These are phyloP conservation scores for Ectemnius cavifrons DNA, from an alignment of 2,888 invertebrate genomes.

Conservation along the genomic window DNA sequence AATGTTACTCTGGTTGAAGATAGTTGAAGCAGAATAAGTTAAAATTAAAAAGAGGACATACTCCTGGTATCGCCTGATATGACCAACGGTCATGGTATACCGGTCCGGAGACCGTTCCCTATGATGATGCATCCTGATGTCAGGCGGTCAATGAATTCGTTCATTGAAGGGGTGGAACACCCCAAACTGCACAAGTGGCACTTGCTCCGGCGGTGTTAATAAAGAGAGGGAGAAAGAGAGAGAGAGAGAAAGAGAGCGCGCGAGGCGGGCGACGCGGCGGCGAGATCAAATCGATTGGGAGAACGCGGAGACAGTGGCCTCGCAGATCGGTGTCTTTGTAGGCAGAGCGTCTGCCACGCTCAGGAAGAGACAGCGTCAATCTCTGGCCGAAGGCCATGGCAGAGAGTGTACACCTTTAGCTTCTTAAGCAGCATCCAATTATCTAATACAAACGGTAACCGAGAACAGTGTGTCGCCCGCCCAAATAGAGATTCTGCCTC, in stretches of 20 bases:
- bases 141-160: too few relatives aligned
- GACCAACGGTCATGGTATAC: constrained; percentile 55
- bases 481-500: not conserved
- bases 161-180: too few relatives aligned
- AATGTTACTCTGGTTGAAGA: too few relatives aligned
- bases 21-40: too few relatives aligned
- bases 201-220: too few relatives aligned
- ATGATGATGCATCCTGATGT: too few relatives aligned
- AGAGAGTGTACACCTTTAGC: constrained; percentile 43
- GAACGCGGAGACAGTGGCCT: constrained; percentile 63
- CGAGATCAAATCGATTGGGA: constrained; percentile 64
- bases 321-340: constrained; percentile 10
- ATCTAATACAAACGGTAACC: constrained; percentile 12
- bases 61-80: constrained; percentile 60
- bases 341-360: constrained; percentile 32
- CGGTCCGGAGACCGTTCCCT: constrained; percentile 58
- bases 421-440: constrained; percentile 27
- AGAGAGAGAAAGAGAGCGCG: too few relatives aligned
- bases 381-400: constrained; percentile 73
- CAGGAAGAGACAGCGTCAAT: constrained; percentile 37
- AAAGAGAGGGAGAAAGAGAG: not conserved
- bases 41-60: constrained; percentile 11
- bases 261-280: not conserved
- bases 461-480: not conserved
- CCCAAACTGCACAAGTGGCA: too few relatives aligned